Base-by-base conservation (phyloP, 2,888 invertebrate genomes). In the Idaea biselata region DNA sequence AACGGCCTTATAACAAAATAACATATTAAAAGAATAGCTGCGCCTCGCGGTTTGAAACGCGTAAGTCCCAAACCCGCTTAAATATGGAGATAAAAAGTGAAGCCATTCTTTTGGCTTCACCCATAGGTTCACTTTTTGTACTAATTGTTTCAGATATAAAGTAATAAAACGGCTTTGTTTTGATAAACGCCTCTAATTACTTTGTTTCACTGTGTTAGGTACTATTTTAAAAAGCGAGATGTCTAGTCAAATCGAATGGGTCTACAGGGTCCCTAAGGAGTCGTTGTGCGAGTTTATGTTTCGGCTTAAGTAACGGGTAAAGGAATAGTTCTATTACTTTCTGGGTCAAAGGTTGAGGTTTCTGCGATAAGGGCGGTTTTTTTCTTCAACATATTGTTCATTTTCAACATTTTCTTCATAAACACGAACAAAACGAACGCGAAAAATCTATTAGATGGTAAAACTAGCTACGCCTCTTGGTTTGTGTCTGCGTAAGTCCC, bases 281-380 rank as follows among this genome's bases (percentile, higher is more conserved):
- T 69, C 73, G 73, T 79, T 71, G 64, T 66, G 64, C 57, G 70
- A 71, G 66, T 82, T 83, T 82, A 83, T 77, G 79, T 74, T 63
- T 69, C 72, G 71, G 73, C 75, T 78, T 80, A 77, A 78, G 78
- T 79, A 77, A 80, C 74, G 72, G 66, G 44, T 44, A 44, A 44
- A 44, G 44, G 44, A 44, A 44, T 44, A 44, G 44, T 44, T 44
- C 44, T 44, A 44, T 44, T 44, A 44, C 44, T 44, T 44, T 44
- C 44, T 44, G 44, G 44, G 44, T 44, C 44, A 44, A 44, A 44
- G 44, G 44, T 44, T 44, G 44, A 44, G 44, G 44, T 44, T 44
- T 14, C 44, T 44, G 44, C 44, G 44, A 44, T 44, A 44, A 44
- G 44, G 11, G 44, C 44, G 8, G 44, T 7, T 44, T 44, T 44